Evolutionary conservation across 2,113 vertebrate genomes (phyloP).

Genomic region (Pangasianodon hypophthalmus): DNA sequence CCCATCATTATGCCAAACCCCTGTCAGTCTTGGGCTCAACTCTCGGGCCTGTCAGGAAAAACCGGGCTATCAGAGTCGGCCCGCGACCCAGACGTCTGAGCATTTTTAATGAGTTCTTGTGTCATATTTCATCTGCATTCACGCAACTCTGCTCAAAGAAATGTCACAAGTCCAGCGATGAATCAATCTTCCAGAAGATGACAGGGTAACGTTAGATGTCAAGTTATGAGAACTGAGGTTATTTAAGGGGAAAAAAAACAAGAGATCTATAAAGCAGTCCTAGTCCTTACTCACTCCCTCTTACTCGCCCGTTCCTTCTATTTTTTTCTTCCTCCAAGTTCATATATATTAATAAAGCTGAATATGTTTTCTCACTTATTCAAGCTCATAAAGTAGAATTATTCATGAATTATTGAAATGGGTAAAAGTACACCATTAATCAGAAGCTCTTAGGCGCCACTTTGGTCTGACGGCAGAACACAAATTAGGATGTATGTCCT

Average conservation of each 20-base stretch:
- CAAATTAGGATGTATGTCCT: constrained; percentile 72
- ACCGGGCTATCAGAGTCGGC: neutral
- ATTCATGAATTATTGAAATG: constrained; percentile 73
- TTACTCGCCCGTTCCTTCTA: neutral
- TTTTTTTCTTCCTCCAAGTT: constrained; percentile 42
- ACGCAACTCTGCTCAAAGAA: constrained; percentile 21
- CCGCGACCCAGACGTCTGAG: constrained; percentile 6
- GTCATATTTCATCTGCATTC: constrained; percentile 34
- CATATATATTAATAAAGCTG: constrained; percentile 57
- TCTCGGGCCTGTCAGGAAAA: constrained; percentile 4
- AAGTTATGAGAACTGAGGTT: constrained; percentile 13
- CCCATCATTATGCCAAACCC: constrained; percentile 67
- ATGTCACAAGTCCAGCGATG: constrained; percentile 14
- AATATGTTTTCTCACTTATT: constrained; percentile 64
- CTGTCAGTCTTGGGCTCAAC: constrained; percentile 66
- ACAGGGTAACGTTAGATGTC: neutral
- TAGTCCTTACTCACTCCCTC: neutral
- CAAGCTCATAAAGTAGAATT: constrained; percentile 65
- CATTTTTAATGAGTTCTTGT: constrained; percentile 24
- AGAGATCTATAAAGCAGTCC: neutral
- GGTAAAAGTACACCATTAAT: constrained; percentile 68
- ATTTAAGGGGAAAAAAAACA: neutral
- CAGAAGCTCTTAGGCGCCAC: constrained; percentile 64
- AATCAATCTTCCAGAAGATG: constrained; percentile 43
- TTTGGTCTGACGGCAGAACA: constrained; percentile 54